Percentiles rank a stretch among this genome's conserved stretches.
Conservation (phyloP, 1,140 invertebrate genomes). For the Contarinia nasturtii region DNA sequence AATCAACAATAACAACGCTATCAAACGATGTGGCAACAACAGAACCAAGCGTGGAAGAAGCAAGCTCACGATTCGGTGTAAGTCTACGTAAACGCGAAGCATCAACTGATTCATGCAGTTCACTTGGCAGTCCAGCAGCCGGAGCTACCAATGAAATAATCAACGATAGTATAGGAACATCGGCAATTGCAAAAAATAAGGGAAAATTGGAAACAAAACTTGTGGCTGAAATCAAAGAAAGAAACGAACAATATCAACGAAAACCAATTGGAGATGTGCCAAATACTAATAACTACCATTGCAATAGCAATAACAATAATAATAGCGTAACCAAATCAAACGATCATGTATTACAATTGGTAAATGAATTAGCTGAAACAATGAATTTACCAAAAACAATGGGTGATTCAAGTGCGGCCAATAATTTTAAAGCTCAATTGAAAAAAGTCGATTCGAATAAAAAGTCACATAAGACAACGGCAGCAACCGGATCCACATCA, state of each 20-base stretch:
- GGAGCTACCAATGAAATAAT: too few species aligned
- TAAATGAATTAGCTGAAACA: slow-evolving; percentile 49
- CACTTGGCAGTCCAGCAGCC: slow-evolving; percentile 15
- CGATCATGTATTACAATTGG: slow-evolving; percentile 57
- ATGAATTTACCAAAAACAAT: slow-evolving; percentile 29
- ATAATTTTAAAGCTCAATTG: slow-evolving; percentile 36
- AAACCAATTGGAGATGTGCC: slow-evolving; percentile 26
- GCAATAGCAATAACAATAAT: slow-evolving; percentile 9
- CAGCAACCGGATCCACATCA: too few species aligned
- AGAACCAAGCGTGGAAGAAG: slow-evolving; percentile 45
- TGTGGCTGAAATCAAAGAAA: slow-evolving; percentile 62
- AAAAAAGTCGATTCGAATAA: slow-evolving; percentile 47
- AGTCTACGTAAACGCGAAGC: slow-evolving; percentile 45
- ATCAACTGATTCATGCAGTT: slow-evolving; percentile 35
- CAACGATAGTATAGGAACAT: slow-evolving; percentile 10
- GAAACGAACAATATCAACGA: slow-evolving; percentile 37
- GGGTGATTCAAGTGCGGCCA: slow-evolving; percentile 5
- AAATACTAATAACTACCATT: slow-evolving; percentile 16
- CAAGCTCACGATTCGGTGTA: slow-evolving; percentile 49
- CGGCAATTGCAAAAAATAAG: slow-evolving; percentile 30
- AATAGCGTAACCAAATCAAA: slow-evolving; percentile 20
- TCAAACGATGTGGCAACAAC: slow-evolving; percentile 35
- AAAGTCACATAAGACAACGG: slow-evolving; percentile 9
- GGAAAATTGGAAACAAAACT: slow-evolving; percentile 63
- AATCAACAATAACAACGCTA: slow-evolving; percentile 7